These are phyloP conservation scores for Belgica antarctica DNA, from an alignment of 2,888 invertebrate genomes.

Conservation along the genomic window DNA sequence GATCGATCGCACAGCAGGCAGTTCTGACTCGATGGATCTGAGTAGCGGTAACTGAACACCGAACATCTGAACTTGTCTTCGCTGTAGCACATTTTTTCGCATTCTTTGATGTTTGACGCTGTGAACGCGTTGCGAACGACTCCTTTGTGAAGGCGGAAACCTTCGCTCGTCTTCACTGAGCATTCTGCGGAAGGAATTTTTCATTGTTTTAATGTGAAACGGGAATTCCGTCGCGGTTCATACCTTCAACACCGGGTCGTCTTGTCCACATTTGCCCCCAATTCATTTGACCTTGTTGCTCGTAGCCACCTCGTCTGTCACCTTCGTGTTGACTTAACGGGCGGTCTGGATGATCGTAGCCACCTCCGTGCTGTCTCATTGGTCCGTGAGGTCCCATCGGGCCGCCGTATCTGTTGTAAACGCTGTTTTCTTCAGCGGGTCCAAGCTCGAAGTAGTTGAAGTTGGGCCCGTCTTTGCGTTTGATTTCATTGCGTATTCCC, in stretches of 20 bases:
- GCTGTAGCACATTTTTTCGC: slow-evolving; percentile 70
- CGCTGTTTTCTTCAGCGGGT: slow-evolving; percentile 51
- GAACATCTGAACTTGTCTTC: slow-evolving; percentile 71
- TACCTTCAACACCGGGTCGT: slow-evolving; percentile 55
- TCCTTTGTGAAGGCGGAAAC: slow-evolving; percentile 69
- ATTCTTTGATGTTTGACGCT: slow-evolving; percentile 70
- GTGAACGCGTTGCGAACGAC: slow-evolving; percentile 65
- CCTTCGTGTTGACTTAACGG: no score
- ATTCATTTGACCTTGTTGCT: slow-evolving; percentile 46
- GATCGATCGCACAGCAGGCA: slow-evolving; percentile 73
- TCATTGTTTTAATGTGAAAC: slow-evolving; percentile 14
- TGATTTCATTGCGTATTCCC: slow-evolving; percentile 55
- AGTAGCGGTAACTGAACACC: slow-evolving; percentile 70
- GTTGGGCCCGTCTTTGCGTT: slow-evolving; percentile 51
- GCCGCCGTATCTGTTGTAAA: slow-evolving; percentile 48
- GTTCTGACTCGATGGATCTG: slow-evolving; percentile 60
- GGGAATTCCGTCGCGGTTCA: neutral
- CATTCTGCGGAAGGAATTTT: slow-evolving; percentile 59
- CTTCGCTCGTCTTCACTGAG: slow-evolving; percentile 70
- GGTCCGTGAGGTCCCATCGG: slow-evolving; percentile 49
- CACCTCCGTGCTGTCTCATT: no score
- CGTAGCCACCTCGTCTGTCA: no score
- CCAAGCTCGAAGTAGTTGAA: slow-evolving; percentile 56
- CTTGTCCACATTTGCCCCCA: slow-evolving; percentile 54
- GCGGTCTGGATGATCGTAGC: neutral